A percentile compares a stretch with the other conserved stretches of the same genome.
These are phyloP conservation scores for Gymnogyps californianus DNA, from an alignment of 2,113 vertebrate genomes.

Conservation along the genomic window DNA sequence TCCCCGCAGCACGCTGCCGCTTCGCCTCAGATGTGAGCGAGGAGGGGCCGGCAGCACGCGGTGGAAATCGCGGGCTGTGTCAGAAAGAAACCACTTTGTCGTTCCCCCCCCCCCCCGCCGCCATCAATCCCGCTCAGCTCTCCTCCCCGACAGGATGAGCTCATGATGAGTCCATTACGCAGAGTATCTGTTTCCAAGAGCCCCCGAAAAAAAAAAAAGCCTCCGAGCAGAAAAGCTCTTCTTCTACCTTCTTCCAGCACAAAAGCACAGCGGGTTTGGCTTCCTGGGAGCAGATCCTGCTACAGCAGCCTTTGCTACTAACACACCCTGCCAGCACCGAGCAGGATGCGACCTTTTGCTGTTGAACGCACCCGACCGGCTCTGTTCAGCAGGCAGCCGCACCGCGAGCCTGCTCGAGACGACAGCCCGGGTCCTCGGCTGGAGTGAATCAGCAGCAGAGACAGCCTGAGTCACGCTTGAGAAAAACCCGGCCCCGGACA, in stretches of 20 bases:
- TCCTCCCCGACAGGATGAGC: not conserved
- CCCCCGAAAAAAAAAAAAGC: not conserved
- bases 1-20: fast-evolving
- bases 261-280: fast-evolving
- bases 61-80: not conserved
- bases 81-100: not conserved
- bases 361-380: fast-evolving
- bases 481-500: not conserved
- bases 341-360: not conserved
- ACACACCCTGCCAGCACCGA: fast-evolving
- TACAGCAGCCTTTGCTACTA: not conserved
- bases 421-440: not conserved
- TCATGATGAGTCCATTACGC: not conserved
- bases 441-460: constrained; percentile 60
- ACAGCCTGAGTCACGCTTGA: constrained; percentile 43
- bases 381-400: not conserved
- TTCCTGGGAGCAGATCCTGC: not conserved
- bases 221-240: not conserved
- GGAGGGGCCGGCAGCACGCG: fast-evolving
- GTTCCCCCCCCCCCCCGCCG: not conserved
- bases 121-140: not conserved
- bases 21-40: fast-evolving
- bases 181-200: not conserved
- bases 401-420: not conserved
- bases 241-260: not conserved